Percentiles rank a stretch among this genome's conserved stretches.
Evolutionary conservation across 2,888 invertebrate genomes (phyloP).

Genomic region (Melinaea menophilus): DNA sequence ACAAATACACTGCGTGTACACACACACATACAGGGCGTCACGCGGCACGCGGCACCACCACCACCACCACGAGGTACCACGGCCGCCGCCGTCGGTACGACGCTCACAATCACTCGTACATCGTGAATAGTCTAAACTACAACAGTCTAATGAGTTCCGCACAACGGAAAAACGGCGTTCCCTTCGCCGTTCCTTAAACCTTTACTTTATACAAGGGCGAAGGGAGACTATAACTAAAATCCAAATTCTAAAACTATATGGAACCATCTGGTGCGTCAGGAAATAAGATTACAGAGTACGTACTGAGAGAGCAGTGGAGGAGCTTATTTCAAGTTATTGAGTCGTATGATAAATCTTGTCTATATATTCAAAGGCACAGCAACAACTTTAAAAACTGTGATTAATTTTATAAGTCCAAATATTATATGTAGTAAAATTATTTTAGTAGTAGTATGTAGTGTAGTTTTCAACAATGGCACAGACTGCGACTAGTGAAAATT

Average conservation of each 20-base stretch:
- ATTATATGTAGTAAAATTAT: too few relatives aligned
- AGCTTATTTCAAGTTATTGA: constrained; percentile 32
- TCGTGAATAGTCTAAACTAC: constrained; percentile 69
- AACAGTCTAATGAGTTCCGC: constrained; percentile 75
- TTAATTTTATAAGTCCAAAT: not conserved
- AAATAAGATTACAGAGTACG: constrained; percentile 26
- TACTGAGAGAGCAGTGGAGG: constrained; percentile 47
- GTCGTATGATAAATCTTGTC: constrained; percentile 10
- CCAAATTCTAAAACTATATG: constrained; percentile 59
- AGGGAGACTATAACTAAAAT: constrained; percentile 58
- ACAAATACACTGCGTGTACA: constrained; percentile 74
- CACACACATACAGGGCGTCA: constrained; percentile 53
- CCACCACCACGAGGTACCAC: constrained; percentile 31
- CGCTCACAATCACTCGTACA: constrained; percentile 64
- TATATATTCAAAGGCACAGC: constrained; percentile 6
- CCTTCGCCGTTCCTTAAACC: constrained; percentile 59
- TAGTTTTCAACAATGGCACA: constrained; percentile 46
- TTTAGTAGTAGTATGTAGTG: not conserved
- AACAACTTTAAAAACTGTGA: constrained; percentile 1
- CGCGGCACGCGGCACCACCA: too few relatives aligned
- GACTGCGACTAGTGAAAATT: constrained; percentile 49
- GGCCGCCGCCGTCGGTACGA: constrained; percentile 40
- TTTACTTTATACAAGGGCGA: constrained; percentile 63
- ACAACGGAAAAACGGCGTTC: constrained; percentile 74
- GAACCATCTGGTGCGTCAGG: constrained; percentile 63